A percentile compares a stretch with the other conserved stretches of the same genome.
Conservation (phyloP, 1,140 invertebrate species). For the Medauroidea extradentata region DNA sequence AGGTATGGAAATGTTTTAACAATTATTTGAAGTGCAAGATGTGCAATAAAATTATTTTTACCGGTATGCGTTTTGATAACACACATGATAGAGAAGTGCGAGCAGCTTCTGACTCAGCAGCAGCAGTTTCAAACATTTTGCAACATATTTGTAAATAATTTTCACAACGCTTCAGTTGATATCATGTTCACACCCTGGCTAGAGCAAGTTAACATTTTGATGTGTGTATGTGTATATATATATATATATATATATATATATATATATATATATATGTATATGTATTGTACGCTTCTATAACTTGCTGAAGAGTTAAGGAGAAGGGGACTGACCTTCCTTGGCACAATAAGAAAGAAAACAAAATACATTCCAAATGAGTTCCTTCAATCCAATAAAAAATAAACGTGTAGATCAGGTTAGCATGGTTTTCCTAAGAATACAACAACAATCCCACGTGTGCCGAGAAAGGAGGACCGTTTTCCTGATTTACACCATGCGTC, state of each 20-base stretch:
- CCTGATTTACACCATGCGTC: slow-evolving; percentile 15
- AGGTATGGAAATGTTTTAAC: slow-evolving; percentile 27
- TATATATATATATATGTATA: slow-evolving; percentile 41
- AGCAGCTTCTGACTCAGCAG: too few species aligned
- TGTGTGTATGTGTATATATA: too few species aligned
- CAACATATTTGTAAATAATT: too few species aligned
- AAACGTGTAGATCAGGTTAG: neutral
- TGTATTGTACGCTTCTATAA: too few species aligned
- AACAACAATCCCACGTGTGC: slow-evolving; percentile 17
- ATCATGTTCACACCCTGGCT: slow-evolving; percentile 34
- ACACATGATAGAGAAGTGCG: slow-evolving; percentile 12
- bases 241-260: too few species aligned
- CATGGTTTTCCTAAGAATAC: slow-evolving; percentile 17
- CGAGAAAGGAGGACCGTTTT: slow-evolving; percentile 17
- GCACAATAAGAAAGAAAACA: too few species aligned
- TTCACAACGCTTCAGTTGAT: slow-evolving; percentile 26
- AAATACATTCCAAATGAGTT: too few species aligned
- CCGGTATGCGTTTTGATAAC: slow-evolving; percentile 30
- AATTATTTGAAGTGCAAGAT: slow-evolving; percentile 26
- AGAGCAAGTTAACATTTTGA: slow-evolving; percentile 29
- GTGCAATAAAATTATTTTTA: slow-evolving; percentile 23
- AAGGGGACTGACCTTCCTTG: too few species aligned
- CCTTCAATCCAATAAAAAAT: too few species aligned
- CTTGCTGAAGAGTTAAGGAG: too few species aligned
- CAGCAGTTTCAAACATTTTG: too few species aligned